Base-by-base conservation (phyloP, 1,140 invertebrate species). In the Bombus cullumanus region DNA sequence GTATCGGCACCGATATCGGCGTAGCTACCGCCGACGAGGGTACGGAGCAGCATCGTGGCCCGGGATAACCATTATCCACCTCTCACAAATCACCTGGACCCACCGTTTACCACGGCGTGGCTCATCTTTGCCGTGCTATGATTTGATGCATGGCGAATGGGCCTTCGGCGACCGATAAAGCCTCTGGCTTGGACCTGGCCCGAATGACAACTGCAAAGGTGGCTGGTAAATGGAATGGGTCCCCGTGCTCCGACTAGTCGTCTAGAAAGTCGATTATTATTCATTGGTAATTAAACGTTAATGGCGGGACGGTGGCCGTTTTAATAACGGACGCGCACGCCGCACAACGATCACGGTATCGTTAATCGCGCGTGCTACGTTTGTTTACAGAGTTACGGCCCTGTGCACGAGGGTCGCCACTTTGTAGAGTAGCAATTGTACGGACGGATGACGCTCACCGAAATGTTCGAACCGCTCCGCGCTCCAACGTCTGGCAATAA, bases 81-180 rank as follows among this genome's bases (percentile, higher is more conserved):
- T 94, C 92, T 94, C 93, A 93, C 94, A 94, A 95, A 95, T 95
- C 94, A 94, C 92, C 91, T 94, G 91, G 92, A 93, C 92, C 92
- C 84, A 87, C 92, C 81, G 91, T 22, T 53, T 53, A 53, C 47
- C 92, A 91, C 77, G 72, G 84, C 73, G 47, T 22, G 75, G 64
- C 69, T 78, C 85, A 84, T 89, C 88, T 89, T 89, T 75, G 83
- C 75, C 31, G 66, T 39, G 66, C 66, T 69, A 62, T 59, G 83
- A 73, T 81, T 81, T 66, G 43, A 86, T 74, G 62, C 72, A 69
- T 66, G 25, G 66, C 64, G 41, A 18, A 6, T 53, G 47, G 47
- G 47, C 18, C 47, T 53, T 53, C 18, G 6, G 18, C 18, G 18
- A 8, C 47, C 47, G 81, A 82, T 66, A 66, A 82, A 75, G 31